Evolutionary conservation across 2,113 vertebrate genomes (phyloP).

Genomic region (Lontra canadensis): DNA sequence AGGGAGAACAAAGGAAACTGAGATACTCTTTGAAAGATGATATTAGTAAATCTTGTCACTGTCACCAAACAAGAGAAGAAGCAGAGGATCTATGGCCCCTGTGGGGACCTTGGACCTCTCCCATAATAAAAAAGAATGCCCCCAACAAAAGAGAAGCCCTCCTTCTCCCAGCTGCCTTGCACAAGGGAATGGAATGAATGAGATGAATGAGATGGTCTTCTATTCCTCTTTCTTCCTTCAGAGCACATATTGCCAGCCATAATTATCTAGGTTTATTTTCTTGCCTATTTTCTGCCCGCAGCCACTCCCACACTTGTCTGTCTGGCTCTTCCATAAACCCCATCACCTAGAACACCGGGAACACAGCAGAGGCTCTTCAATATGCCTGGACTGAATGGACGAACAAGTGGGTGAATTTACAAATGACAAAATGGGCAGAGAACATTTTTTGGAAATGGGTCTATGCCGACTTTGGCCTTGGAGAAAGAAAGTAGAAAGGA

Average conservation of each 20-base stretch:
- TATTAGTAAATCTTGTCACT: background rate
- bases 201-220: background rate
- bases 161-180: background rate
- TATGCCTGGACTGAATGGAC: background rate
- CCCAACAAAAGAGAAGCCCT: background rate
- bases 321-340: background rate
- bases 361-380: background rate
- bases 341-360: background rate
- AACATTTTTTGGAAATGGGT: background rate
- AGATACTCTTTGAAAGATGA: background rate
- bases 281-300: background rate
- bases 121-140: background rate
- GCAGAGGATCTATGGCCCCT: background rate
- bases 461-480: background rate
- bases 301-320: background rate
- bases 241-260: background rate
- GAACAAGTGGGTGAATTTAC: background rate
- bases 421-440: background rate
- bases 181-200: background rate
- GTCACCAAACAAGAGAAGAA: background rate
- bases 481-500: background rate
- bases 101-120: background rate
- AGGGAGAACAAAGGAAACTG: background rate
- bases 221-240: background rate
- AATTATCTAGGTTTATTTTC: background rate